Base-by-base conservation (phyloP, 2,888 invertebrate species). In the Erebia epiphron region DNA sequence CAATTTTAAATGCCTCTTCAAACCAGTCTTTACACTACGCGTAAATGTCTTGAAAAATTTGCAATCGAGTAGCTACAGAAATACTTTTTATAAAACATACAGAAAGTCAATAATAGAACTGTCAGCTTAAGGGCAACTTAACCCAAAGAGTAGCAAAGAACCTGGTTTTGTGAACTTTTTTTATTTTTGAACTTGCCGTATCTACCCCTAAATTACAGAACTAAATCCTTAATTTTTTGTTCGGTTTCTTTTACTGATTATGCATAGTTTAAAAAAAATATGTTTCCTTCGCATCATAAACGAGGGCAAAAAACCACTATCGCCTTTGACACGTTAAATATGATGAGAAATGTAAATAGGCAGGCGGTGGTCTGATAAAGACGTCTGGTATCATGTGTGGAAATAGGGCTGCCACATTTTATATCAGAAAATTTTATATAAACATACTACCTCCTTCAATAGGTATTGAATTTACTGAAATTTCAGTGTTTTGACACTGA, bases 331-430 rank as follows among this genome's bases (percentile, higher is more conserved):
- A 71, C 54, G 58, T 41, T 62, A 50, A 50, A 73, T 72, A 72
- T 71, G 71, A 76, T 79, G 79, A 77, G 77, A 80, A 81, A 75
- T 82, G 85, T 84, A 82, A 87, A 86, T 81, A 85, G 81, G 79
- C 78, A 80, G 81, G 52, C 64, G 61, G 68, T 79, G 74, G 78
- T 81, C 76, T 78, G 79, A 90, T 88, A 87, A 87, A 83, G 81
- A 77, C 79, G 87, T 86, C 85, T 83, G 83, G 76, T 76, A 78
- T 80, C 76, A 82, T 85, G 56, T 56, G 54, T 18, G n/a, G 18
- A 9, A 52, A 26, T 58, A 67, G 67, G 67, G 67, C 26, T 67
- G 58, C 13, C 54, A 16, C 16, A 8, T 63, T 49, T 26, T 3
- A 26, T 18, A 49, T 18, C 18, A 14, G 11, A 46, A 46, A 46